A percentile compares a stretch with the other conserved stretches of the same genome.
phyloP scores from a whole-genome alignment of 2,113 vertebrate genomes.

The Eira barbara region DNA sequence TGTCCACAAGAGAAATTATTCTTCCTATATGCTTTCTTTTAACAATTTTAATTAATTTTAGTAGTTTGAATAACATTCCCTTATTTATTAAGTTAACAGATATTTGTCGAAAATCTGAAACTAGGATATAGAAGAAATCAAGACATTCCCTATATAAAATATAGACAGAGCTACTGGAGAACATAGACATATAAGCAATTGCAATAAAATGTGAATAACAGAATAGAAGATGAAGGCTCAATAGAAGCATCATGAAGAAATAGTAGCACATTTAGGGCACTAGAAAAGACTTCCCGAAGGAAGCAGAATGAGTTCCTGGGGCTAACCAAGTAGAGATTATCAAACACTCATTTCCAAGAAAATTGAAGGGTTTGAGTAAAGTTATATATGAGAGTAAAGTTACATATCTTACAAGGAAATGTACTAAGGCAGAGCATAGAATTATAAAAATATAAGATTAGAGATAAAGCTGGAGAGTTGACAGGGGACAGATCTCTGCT shows the following conservation, averaged over 20 bases:
- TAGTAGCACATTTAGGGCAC: not conserved
- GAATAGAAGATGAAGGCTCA: not conserved
- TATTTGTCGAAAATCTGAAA: not conserved
- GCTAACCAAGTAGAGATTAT: not conserved
- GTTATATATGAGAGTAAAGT: not conserved
- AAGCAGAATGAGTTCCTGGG: not conserved
- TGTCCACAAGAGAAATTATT: not conserved
- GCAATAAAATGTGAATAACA: not conserved
- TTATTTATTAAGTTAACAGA: not conserved
- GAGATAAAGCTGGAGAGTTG: not conserved
- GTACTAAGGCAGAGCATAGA: not conserved
- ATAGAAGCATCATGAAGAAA: not conserved
- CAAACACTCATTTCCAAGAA: not conserved
- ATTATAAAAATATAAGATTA: not conserved
- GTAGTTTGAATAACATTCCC: not conserved
- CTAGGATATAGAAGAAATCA: not conserved
- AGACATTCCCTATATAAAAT: not conserved
- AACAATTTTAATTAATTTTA: not conserved
- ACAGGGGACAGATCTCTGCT: not conserved
- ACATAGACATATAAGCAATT: not conserved
- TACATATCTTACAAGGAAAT: not conserved
- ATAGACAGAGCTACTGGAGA: not conserved
- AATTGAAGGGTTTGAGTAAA: not conserved
- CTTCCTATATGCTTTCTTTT: not conserved
- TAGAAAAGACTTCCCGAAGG: not conserved